A percentile compares a stretch with the other conserved stretches of the same genome.
Conservation (phyloP, 2,113 vertebrate genomes). For the Thamnaconus septentrionalis region DNA sequence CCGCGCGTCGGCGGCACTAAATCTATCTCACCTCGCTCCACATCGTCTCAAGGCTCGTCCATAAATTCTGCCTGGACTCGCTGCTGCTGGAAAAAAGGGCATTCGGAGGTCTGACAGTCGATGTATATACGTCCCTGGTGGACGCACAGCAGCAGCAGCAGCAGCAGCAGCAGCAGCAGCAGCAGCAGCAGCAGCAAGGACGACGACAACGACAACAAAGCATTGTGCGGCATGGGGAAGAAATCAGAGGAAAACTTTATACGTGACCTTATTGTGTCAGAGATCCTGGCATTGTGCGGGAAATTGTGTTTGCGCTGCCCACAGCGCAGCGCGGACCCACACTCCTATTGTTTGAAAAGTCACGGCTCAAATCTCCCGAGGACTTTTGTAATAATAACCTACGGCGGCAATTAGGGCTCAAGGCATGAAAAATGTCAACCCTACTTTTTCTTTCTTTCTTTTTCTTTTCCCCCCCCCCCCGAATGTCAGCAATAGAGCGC, state of each 20-base stretch:
- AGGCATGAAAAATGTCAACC: slow-evolving; percentile 28
- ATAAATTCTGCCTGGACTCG: neutral
- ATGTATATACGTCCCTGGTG: slow-evolving; percentile 57
- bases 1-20: neutral
- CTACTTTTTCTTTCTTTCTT: slow-evolving; percentile 17
- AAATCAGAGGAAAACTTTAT: slow-evolving; percentile 66
- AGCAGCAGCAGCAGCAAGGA: too few relatives aligned
- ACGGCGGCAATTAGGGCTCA: slow-evolving; percentile 24
- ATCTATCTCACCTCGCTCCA: neutral
- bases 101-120: slow-evolving; percentile 42
- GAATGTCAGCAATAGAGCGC: neutral
- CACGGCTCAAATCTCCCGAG: slow-evolving; percentile 30
- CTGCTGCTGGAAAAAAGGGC: slow-evolving; percentile 50
- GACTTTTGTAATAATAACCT: slow-evolving; percentile 43
- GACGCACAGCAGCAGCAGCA: too few relatives aligned
- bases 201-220: slow-evolving; percentile 67
- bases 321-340: slow-evolving; percentile 41
- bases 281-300: slow-evolving; percentile 72
- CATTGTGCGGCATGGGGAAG: slow-evolving; percentile 44
- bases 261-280: slow-evolving; percentile 69
- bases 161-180: too few relatives aligned
- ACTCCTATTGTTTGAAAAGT: slow-evolving; percentile 57
- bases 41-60: slow-evolving; percentile 8
- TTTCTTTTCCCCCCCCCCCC: neutral
- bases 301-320: slow-evolving; percentile 60